These are phyloP conservation scores for Apis dorsata DNA, from an alignment of 1,140 invertebrate species.

Conservation along the genomic window DNA sequence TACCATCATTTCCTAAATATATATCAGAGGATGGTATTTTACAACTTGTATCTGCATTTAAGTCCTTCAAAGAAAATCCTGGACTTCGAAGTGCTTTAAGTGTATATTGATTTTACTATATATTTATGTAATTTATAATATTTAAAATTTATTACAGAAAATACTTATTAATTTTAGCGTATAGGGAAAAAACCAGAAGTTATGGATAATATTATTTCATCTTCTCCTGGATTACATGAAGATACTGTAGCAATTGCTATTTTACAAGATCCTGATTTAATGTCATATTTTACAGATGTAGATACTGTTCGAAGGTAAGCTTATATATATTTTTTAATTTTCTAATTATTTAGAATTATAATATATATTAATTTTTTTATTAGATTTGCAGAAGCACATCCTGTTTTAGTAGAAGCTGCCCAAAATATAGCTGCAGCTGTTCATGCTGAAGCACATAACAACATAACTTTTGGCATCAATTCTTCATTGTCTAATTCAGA, in stretches of 20 bases:
- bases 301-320: constrained; percentile 79
- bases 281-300: constrained; percentile 80
- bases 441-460: constrained; percentile 78
- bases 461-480: constrained; percentile 66
- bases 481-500: constrained; percentile 65
- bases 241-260: constrained; percentile 82
- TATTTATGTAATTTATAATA: constrained; percentile 16
- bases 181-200: constrained; percentile 80
- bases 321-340: constrained; percentile 53
- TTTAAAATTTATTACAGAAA: not conserved
- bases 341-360: constrained; percentile 54
- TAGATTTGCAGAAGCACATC: constrained; percentile 80
- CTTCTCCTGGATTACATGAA: constrained; percentile 78
- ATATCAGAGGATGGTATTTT: constrained; percentile 77
- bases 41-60: constrained; percentile 78
- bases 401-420: constrained; percentile 79
- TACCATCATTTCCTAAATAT: constrained; percentile 59
- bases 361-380: constrained; percentile 22
- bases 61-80: constrained; percentile 77
- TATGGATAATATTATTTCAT: constrained; percentile 81
- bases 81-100: constrained; percentile 78
- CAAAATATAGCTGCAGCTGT: constrained; percentile 80
- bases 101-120: constrained; percentile 66
- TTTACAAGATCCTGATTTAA: constrained; percentile 82
- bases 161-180: constrained; percentile 72